phyloP scores from a whole-genome alignment of 2,888 invertebrate genomes.

The Ophioninae sp. region DNA sequence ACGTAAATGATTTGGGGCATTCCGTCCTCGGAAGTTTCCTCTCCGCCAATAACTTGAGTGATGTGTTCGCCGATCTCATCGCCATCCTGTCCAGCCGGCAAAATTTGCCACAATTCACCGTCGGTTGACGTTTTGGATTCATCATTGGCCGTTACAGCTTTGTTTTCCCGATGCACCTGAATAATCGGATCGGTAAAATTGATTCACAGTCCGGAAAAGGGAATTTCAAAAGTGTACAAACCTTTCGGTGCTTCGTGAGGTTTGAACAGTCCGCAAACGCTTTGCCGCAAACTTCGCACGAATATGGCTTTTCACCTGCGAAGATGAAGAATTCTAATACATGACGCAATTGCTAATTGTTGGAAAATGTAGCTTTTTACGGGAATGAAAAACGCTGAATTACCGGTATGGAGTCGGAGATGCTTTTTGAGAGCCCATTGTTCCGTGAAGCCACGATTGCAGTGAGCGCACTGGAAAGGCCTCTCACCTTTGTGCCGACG shows the following conservation, averaged over 20 bases:
- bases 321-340: conserved; percentile 4
- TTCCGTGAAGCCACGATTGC: conserved; percentile 85
- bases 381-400: neutral
- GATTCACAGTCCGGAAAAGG: neutral
- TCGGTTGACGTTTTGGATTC: conserved; percentile 67
- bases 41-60: conserved; percentile 73
- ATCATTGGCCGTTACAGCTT: conserved; percentile 68
- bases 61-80: conserved; percentile 74
- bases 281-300: conserved; percentile 87
- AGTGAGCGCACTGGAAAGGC: conserved; percentile 84
- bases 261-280: conserved; percentile 90
- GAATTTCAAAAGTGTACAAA: conserved; percentile 64
- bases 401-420: conserved; percentile 84
- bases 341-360: neutral
- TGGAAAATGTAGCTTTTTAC: neutral
- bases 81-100: conserved; percentile 72
- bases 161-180: conserved; percentile 78
- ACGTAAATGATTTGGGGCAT: conserved; percentile 82
- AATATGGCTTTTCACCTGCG: conserved; percentile 85
- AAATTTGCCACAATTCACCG: conserved; percentile 77
- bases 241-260: conserved; percentile 86
- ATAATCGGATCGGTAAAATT: neutral
- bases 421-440: conserved; percentile 87
- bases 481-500: conserved; percentile 86
- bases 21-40: conserved; percentile 76